Evolutionary conservation across 2,888 invertebrate species (phyloP), one percentile per base, ranked within the genome.

Genomic region (Busseola fusca): DNA sequence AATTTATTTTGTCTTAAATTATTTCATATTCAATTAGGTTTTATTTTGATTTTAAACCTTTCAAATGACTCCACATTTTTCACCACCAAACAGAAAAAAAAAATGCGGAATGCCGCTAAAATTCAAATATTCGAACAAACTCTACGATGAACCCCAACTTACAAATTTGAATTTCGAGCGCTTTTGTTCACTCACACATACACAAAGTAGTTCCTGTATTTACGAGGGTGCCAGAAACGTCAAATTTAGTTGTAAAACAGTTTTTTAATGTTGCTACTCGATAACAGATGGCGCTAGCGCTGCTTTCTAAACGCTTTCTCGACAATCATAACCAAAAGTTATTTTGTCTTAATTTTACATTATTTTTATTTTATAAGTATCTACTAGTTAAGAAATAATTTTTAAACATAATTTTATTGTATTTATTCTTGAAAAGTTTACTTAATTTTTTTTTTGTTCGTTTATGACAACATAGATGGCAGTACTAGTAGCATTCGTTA

Each of bases 81-180:
- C 18, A 40, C 12, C 12, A 60, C 12, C 1, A 42, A 42, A 60
- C 18, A 2, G 16, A 10, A 69, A n/a, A 45, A n/a, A 57, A 52
- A n/a, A 54, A 42, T 21, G 48, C 16, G 10, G 10, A 57, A 57
- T 14, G 7, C 50, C 37, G 74, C 45, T 40, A 64, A 78, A 72
- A 68, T 68, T 78, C 34, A 58, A 74, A 72, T 21, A 60, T 64
- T 50, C 10, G 4, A 80, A 69, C 54, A 68, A 67, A 71, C 64
- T 69, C 59, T 10, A 27, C 30, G 18, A 56, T 21, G 40, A 63
- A 42, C 63, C 64, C 67, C 62, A 58, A 64, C 34, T 59, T 62
- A 48, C 78, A 83, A 84, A 80, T 90, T 90, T 85, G 84, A 92
- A 92, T 91, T 92, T 91, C 83, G 91, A 87, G 91, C 90, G 91